A percentile compares a stretch with the other conserved stretches of the same genome.
Conservation (phyloP, 1,140 invertebrate genomes). For the Drosophila rhopaloa region DNA sequence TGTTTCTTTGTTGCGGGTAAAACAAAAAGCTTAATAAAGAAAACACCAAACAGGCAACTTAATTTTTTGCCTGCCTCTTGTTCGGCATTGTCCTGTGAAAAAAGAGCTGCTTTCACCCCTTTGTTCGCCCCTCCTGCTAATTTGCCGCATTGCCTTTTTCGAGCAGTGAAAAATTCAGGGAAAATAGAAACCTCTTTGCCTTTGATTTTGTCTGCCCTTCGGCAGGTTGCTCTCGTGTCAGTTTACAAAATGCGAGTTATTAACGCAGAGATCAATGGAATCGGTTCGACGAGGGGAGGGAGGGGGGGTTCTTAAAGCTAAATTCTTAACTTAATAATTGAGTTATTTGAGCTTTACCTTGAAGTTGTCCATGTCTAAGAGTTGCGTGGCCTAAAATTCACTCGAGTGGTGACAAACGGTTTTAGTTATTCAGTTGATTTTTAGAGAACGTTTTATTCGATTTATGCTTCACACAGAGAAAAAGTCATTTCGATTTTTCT, state of each 20-base stretch:
- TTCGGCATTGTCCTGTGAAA: constrained; percentile 25
- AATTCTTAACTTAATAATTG: constrained; percentile 27
- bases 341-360: constrained; percentile 56
- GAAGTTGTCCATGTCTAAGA: constrained; percentile 66
- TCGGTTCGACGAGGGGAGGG: neutral
- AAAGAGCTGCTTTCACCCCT: constrained; percentile 27
- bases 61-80: constrained; percentile 38
- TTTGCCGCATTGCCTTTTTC: constrained; percentile 29
- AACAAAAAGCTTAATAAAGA: constrained; percentile 54
- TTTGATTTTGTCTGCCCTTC: constrained; percentile 23
- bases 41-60: constrained; percentile 49
- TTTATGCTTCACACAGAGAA: constrained; percentile 11
- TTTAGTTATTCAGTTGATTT: constrained; percentile 19
- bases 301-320: constrained; percentile 19
- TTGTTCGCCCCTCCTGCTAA: constrained; percentile 22
- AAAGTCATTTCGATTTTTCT: neutral
- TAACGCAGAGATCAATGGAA: constrained; percentile 31
- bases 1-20: constrained; percentile 56
- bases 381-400: constrained; percentile 65
- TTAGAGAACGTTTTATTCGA: constrained; percentile 17
- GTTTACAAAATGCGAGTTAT: constrained; percentile 14
- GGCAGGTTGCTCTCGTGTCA: constrained; percentile 26
- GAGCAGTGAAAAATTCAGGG: constrained; percentile 16
- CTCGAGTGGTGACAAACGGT: constrained; percentile 44
- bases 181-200: constrained; percentile 23